phyloP scores from a whole-genome alignment of 2,797 vertebrate genomes.

The Pteropus rufus region DNA sequence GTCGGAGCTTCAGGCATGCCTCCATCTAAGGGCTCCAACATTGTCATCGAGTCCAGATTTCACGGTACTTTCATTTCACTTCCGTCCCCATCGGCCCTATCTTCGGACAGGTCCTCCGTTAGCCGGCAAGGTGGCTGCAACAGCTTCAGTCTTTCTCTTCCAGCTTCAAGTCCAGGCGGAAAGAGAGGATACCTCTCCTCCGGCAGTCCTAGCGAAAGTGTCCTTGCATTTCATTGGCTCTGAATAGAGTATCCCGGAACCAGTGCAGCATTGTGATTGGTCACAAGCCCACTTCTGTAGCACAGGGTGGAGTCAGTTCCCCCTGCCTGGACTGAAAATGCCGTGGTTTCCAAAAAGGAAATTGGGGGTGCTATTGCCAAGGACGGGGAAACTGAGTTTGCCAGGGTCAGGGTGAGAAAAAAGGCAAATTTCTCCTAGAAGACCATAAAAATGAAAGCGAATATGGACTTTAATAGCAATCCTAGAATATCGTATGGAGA shows the following conservation, averaged over 20 bases:
- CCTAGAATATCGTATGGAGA: background rate
- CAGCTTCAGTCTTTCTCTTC: background rate
- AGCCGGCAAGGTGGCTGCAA: too few relatives aligned
- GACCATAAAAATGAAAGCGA: background rate
- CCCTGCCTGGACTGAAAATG: background rate
- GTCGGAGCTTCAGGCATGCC: background rate
- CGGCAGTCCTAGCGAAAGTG: background rate
- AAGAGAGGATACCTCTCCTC: background rate
- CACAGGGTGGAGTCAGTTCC: background rate
- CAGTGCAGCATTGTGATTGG: background rate
- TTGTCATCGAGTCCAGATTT: background rate
- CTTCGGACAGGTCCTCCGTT: background rate
- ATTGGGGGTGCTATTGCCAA: background rate
- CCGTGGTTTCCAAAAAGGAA: background rate
- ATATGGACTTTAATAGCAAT: background rate
- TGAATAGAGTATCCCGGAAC: background rate
- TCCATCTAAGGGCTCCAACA: background rate
- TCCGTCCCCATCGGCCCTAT: background rate
- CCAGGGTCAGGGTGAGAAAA: background rate
- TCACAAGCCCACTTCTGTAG: background rate
- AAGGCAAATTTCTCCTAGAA: background rate
- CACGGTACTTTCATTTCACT: background rate
- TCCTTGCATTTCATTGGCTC: background rate
- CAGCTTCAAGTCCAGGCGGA: background rate
- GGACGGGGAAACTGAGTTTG: background rate